Base-by-base conservation (phyloP, 1,140 invertebrate genomes). In the Steinernema feltiae region DNA sequence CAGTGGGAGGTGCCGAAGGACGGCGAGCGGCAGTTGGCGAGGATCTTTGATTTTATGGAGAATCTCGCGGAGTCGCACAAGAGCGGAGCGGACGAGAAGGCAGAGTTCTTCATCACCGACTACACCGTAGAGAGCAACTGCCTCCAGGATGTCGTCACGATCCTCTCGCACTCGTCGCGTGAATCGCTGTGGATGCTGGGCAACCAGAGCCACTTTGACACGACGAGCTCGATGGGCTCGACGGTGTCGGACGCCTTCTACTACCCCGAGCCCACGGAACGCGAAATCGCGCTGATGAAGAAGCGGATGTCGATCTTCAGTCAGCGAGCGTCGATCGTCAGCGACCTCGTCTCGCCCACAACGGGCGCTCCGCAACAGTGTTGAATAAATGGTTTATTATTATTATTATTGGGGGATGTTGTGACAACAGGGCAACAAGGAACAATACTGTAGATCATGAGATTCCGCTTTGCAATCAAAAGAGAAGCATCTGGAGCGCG, bases 101-200 rank as follows among this genome's bases (percentile, higher is more conserved):
- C 53, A 63, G 53, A 63, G 53, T 63, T 63, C 24, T 3, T 17
- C 12, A 27, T 63, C 15, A 21, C 7, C 7, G 53, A 63, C 24
- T 63, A 63, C 53, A 63, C 53, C 12, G 53, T 63, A 3, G 53
- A 63, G 53, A 63, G 53, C 53, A 15, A 63, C 24, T 63, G 53
- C 24, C 53, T 63, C 24, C 53, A 63, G 15, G 53, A 63, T 3
- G 53, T 63, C 7, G 53, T 63, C 53, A 63, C 53, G 24, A 17
- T 63, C 53, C 53, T 63, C 53, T 63, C 53, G 15, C 53, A 63
- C 24, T 63, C 53, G 12, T 63, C 53, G 12, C 15, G 53, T 3
- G 53, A 63, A 21, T 27, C 15, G 24, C 53, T 63, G 7, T 63
- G 53, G 53, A 15, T 63, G 53, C 24, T 63, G 12, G 53, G 24